These are phyloP conservation scores for Hanleya hanleyi DNA, from an alignment of 2,888 invertebrate genomes.

Conservation along the genomic window DNA sequence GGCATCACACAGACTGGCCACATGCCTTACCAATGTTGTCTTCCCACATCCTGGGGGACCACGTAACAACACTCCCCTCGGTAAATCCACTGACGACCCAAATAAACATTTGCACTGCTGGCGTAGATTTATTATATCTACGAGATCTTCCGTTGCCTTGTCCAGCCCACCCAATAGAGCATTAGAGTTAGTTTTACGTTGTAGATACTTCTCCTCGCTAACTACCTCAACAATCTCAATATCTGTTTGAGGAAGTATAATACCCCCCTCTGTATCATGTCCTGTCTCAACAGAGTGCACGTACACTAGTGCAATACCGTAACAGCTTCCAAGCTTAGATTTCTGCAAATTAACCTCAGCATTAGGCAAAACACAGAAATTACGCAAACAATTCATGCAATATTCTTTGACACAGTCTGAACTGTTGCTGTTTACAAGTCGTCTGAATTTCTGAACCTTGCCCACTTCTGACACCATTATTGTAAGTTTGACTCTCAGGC, in stretches of 20 bases:
- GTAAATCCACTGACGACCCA: constrained; percentile 39
- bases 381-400: constrained; percentile 46
- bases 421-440: background rate
- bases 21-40: constrained; percentile 82
- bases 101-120: background rate
- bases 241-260: constrained; percentile 41
- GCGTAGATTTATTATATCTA: constrained; percentile 28
- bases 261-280: constrained; percentile 22
- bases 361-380: constrained; percentile 36
- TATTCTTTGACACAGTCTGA: constrained; percentile 24
- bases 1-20: constrained; percentile 73
- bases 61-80: constrained; percentile 55
- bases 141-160: constrained; percentile 41
- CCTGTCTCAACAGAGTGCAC: constrained; percentile 30
- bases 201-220: constrained; percentile 50
- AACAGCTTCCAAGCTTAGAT: constrained; percentile 44
- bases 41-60: constrained; percentile 70
- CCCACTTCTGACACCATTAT: constrained; percentile 37
- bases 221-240: constrained; percentile 44
- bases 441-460: constrained; percentile 26
- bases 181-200: background rate
- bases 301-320: constrained; percentile 49
- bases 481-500: constrained; percentile 22
- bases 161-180: constrained; percentile 52
- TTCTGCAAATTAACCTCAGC: constrained; percentile 39